phyloP scores from a whole-genome alignment of 2,888 invertebrate species.

The Schizaphis graminum region DNA sequence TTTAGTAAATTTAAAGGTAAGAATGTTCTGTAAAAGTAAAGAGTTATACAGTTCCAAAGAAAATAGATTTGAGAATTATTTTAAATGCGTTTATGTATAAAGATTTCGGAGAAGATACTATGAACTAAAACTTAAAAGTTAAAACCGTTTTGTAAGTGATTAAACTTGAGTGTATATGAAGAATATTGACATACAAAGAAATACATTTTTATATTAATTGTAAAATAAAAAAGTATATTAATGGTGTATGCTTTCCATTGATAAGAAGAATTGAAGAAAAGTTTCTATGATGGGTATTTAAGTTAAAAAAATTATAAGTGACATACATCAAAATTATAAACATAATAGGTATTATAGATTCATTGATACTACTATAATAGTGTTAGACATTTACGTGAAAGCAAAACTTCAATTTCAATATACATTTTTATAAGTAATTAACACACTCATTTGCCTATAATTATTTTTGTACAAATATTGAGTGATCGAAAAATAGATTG shows the following conservation, averaged over 20 bases:
- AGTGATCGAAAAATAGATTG: neutral
- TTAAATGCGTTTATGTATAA: neutral
- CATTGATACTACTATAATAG: neutral
- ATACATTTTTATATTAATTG: neutral
- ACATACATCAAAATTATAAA: neutral
- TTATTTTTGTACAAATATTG: neutral
- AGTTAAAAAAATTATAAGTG: neutral
- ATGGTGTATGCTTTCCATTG: neutral
- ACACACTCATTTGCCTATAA: neutral
- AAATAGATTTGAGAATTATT: neutral
- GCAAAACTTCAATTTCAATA: neutral
- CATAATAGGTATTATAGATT: neutral
- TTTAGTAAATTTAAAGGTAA: neutral
- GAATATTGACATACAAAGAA: neutral
- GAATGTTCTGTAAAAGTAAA: neutral
- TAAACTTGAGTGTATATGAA: neutral
- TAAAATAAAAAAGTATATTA: neutral
- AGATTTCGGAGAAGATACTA: neutral
- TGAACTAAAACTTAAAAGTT: neutral
- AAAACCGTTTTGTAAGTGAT: neutral
- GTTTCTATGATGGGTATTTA: conserved; percentile 6
- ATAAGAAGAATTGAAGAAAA: neutral
- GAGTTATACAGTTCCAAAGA: neutral
- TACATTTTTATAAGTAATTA: neutral
- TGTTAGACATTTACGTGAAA: neutral